Conservation (phyloP, 2,888 invertebrate genomes). For the Chrysolina haemoptera region DNA sequence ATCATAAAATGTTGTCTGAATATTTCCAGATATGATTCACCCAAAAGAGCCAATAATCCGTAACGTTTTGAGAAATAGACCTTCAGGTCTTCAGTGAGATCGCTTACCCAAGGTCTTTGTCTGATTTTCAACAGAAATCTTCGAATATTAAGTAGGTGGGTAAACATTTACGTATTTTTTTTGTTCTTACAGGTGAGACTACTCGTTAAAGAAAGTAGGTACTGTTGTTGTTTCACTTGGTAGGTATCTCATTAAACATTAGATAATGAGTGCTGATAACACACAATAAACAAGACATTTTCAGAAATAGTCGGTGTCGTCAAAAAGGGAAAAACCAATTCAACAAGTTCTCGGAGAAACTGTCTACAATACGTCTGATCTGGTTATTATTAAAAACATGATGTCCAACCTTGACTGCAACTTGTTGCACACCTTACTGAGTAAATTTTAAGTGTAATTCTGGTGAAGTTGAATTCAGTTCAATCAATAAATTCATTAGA, state of each 20-base stretch:
- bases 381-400: conserved; percentile 19
- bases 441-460: conserved; percentile 20
- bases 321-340: neutral
- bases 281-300: conserved; percentile 2
- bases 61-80: conserved; percentile 5
- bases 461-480: neutral
- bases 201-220: neutral
- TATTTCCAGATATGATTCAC: neutral
- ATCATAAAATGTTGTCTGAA: neutral
- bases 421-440: conserved; percentile 54
- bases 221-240: conserved; percentile 9
- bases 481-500: conserved; percentile 32
- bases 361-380: neutral
- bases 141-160: conserved; percentile 14
- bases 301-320: neutral
- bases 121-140: conserved; percentile 10
- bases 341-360: neutral
- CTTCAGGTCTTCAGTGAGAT: conserved; percentile 12
- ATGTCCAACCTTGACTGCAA: conserved; percentile 51
- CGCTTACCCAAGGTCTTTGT: conserved; percentile 12
- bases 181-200: neutral
- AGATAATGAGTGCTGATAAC: conserved; percentile 5
- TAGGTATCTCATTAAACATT: conserved; percentile 3
- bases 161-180: neutral
- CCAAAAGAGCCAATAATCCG: conserved; percentile 5